Evolutionary conservation across 2,113 vertebrate genomes (phyloP).

Genomic region (Rhodinocichla rosea): DNA sequence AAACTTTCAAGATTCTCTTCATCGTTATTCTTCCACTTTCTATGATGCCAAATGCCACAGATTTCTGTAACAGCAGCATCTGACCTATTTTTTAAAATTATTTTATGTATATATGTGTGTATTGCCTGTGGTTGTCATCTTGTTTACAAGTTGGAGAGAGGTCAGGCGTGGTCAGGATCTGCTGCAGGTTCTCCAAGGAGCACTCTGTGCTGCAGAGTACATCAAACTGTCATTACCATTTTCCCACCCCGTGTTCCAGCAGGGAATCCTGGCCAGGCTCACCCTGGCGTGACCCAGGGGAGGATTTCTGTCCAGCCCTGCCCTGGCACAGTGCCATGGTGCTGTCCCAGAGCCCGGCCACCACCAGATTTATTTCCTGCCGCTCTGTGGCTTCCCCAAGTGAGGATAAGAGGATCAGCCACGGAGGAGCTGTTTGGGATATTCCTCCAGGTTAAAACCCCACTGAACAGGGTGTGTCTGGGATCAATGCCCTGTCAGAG

Average conservation of each 20-base stretch:
- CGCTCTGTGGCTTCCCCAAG: background rate
- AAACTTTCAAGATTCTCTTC: background rate
- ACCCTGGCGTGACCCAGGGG: background rate
- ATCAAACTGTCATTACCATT: background rate
- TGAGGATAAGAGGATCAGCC: background rate
- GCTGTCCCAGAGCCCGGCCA: background rate
- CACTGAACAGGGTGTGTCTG: accelerated
- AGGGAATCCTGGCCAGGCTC: background rate
- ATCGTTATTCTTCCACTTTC: background rate
- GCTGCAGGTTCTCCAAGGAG: background rate
- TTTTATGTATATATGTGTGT: background rate
- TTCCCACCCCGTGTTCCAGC: background rate
- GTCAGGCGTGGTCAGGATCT: background rate
- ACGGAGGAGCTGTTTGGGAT: background rate
- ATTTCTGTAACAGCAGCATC: background rate
- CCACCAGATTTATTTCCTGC: background rate
- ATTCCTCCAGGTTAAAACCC: background rate
- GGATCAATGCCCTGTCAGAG: background rate
- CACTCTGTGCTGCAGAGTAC: background rate
- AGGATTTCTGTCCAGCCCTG: background rate
- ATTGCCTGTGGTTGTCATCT: background rate
- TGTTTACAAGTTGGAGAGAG: background rate
- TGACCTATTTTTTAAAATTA: background rate
- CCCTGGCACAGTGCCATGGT: accelerated
- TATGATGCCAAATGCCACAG: background rate